Evolutionary conservation across 2,888 invertebrate genomes (phyloP).

Genomic region (Pteria penguin): DNA sequence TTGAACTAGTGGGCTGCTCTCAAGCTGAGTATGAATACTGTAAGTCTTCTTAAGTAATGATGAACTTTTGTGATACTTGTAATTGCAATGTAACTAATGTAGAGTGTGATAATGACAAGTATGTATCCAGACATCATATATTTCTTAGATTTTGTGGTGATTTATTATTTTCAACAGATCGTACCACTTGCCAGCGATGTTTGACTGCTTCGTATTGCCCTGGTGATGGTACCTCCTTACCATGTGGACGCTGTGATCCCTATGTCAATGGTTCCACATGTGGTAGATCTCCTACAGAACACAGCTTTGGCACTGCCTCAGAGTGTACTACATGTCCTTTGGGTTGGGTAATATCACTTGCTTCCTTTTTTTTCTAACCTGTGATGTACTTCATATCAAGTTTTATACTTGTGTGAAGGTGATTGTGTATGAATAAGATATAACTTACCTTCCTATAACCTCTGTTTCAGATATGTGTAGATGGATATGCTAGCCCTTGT

Average conservation of each 20-base stretch:
- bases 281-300: conserved; percentile 64
- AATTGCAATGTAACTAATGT: too few relatives aligned
- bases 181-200: conserved; percentile 70
- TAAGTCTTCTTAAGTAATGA: conserved; percentile 50
- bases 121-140: too few relatives aligned
- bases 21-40: conserved; percentile 62
- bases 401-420: too few relatives aligned
- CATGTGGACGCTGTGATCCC: conserved; percentile 72
- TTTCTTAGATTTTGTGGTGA: too few relatives aligned
- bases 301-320: conserved; percentile 65
- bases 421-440: too few relatives aligned
- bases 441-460: too few relatives aligned
- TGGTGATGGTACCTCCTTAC: conserved; percentile 61
- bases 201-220: conserved; percentile 67
- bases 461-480: conserved; percentile 64
- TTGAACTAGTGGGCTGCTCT: conserved; percentile 67
- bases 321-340: conserved; percentile 65
- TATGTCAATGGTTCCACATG: conserved; percentile 58
- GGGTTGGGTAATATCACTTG: conserved; percentile 63
- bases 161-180: conserved; percentile 51
- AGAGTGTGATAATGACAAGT: too few relatives aligned
- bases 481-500: conserved; percentile 67
- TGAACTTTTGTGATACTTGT: too few relatives aligned
- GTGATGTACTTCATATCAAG: too few relatives aligned
- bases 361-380: too few relatives aligned